Evolutionary conservation across 2,797 vertebrate genomes (phyloP).

Genomic region (Crocodylus rhombifer): DNA sequence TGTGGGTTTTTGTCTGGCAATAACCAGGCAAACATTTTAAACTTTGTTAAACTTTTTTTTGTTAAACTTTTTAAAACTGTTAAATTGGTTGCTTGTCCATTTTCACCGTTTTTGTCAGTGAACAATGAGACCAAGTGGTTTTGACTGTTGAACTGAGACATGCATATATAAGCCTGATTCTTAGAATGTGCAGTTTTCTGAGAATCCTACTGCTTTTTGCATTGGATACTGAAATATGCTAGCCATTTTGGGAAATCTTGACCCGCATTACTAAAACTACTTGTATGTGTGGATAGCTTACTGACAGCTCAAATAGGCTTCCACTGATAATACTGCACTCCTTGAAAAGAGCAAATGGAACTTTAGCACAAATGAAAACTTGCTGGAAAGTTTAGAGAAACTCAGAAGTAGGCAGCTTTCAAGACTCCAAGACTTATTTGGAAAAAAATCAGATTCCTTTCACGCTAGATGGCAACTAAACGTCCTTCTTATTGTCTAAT

Average conservation of each 20-base stretch:
- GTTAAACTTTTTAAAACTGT: too few relatives aligned
- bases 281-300: not conserved
- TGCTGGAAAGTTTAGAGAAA: not conserved
- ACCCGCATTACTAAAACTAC: rapidly evolving
- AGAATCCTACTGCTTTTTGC: not conserved
- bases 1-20: not conserved
- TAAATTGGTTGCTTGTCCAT: too few relatives aligned
- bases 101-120: too few relatives aligned
- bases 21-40: not conserved
- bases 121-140: too few relatives aligned
- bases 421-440: not conserved
- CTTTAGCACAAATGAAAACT: not conserved
- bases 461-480: not conserved
- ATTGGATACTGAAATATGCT: not conserved
- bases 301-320: not conserved
- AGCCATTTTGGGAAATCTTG: rapidly evolving
- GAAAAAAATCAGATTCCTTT: not conserved
- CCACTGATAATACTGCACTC: not conserved
- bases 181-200: too few relatives aligned
- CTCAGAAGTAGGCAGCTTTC: not conserved
- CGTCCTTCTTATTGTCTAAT: not conserved
- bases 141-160: too few relatives aligned
- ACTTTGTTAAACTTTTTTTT: not conserved
- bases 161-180: too few relatives aligned
- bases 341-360: not conserved